These are phyloP conservation scores for Dipodomys stephensi DNA, from an alignment of 2,113 vertebrate species.

Conservation along the genomic window DNA sequence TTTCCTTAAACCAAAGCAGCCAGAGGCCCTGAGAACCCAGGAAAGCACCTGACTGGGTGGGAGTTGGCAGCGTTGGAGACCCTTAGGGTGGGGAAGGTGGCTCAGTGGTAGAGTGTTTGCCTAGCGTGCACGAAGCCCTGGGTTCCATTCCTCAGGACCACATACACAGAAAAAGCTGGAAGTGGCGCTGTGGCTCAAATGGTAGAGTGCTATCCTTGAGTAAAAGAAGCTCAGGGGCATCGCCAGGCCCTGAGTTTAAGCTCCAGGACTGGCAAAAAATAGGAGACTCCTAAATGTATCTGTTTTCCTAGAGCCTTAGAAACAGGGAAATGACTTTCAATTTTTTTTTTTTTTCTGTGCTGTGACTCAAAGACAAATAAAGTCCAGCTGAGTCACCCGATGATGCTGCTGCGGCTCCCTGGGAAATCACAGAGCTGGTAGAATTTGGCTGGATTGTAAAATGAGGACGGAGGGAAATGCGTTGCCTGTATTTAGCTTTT, in stretches of 20 bases:
- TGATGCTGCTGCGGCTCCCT: not conserved
- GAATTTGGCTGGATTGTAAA: not conserved
- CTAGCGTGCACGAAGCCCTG: too few relatives aligned
- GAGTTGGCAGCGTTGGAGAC: not conserved
- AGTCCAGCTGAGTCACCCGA: not conserved
- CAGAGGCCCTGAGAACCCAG: not conserved
- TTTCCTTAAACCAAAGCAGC: not conserved
- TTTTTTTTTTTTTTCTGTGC: not conserved
- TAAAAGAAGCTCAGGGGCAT: too few relatives aligned
- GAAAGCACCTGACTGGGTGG: not conserved
- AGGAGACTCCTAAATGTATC: not conserved
- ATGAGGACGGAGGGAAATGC: not conserved
- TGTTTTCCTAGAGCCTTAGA: not conserved
- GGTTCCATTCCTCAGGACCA: too few relatives aligned
- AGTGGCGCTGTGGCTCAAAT: too few relatives aligned
- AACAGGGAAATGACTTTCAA: not conserved
- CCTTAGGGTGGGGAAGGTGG: too few relatives aligned
- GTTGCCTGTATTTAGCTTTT: not conserved
- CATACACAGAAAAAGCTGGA: too few relatives aligned
- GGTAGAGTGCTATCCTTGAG: too few relatives aligned
- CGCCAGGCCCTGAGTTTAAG: too few relatives aligned
- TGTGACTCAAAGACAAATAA: conserved; percentile 16
- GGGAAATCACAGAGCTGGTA: not conserved
- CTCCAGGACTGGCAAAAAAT: not conserved
- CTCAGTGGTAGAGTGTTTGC: too few relatives aligned